phyloP scores from a whole-genome alignment of 2,113 vertebrate genomes.

The Xiphophorus couchianus region DNA sequence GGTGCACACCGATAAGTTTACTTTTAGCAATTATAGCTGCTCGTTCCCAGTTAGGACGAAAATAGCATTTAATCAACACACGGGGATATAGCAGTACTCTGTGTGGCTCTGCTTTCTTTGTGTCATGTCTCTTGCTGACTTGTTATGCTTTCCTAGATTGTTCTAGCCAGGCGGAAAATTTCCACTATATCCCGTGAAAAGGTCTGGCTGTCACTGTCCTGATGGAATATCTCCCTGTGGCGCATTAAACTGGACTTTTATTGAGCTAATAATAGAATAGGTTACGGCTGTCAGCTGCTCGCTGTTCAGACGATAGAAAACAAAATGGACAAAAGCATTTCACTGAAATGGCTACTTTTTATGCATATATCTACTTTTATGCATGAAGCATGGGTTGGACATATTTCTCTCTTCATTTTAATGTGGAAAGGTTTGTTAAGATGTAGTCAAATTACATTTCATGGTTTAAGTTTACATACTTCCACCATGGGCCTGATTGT shows the following conservation, averaged over 20 bases:
- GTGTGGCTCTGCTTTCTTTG: slow-evolving; percentile 7
- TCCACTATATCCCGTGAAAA: slow-evolving; percentile 73
- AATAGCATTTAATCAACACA: slow-evolving; percentile 28
- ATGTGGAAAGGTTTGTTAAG: slow-evolving; percentile 15
- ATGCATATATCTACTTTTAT: slow-evolving; percentile 34
- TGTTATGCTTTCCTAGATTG: slow-evolving; percentile 66
- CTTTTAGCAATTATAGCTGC: slow-evolving; percentile 4
- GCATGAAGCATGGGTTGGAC: slow-evolving; percentile 24
- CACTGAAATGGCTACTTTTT: slow-evolving; percentile 41
- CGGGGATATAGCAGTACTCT: slow-evolving; percentile 17
- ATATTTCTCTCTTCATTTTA: slow-evolving; percentile 23
- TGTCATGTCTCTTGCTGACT: slow-evolving; percentile 54
- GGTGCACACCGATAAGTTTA: slow-evolving; percentile 10
- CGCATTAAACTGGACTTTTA: slow-evolving; percentile 78
- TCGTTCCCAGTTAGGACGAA: slow-evolving; percentile 6
- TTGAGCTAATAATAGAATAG: slow-evolving; percentile 82
- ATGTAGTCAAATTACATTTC: slow-evolving; percentile 10
- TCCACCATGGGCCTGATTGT: neutral
- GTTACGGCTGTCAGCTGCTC: slow-evolving; percentile 81
- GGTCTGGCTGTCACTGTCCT: slow-evolving; percentile 79
- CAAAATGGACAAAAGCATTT: slow-evolving; percentile 54
- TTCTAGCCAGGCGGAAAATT: slow-evolving; percentile 69
- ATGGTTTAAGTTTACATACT: neutral
- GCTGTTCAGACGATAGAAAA: slow-evolving; percentile 68
- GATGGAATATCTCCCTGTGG: slow-evolving; percentile 82